Conservation (phyloP, 2,113 vertebrate species). For the Nothocercus julius region DNA sequence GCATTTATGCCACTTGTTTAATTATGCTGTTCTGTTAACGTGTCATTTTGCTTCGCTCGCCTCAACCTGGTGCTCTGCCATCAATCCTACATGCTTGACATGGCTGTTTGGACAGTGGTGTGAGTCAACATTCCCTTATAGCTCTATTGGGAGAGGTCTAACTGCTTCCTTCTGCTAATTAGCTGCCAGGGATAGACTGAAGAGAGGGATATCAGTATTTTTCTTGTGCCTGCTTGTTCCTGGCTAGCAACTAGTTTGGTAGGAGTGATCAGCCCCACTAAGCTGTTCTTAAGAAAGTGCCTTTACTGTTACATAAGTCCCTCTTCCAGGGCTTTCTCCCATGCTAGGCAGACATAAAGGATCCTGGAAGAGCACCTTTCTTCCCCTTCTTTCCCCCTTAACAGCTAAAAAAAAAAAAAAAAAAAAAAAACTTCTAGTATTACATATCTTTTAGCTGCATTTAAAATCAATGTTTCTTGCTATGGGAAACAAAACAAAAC, state of each 20-base stretch:
- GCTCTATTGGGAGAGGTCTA: slow-evolving; percentile 26
- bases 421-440: not conserved
- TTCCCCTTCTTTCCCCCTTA: not conserved
- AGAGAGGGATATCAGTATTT: not conserved
- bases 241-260: not conserved
- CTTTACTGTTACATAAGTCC: not conserved
- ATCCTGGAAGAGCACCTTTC: not conserved
- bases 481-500: not conserved
- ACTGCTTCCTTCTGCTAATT: slow-evolving; percentile 21
- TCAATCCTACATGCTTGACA: not conserved
- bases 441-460: not conserved
- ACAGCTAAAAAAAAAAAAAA: not conserved
- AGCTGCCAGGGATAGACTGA: not conserved
- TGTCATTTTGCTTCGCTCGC: not conserved
- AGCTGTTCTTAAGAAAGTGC: not conserved
- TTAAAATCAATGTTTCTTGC: not conserved
- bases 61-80: slow-evolving; percentile 11
- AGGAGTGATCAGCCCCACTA: not conserved
- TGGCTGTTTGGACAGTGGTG: not conserved
- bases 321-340: not conserved
- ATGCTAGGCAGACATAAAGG: not conserved
- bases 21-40: slow-evolving; percentile 16
- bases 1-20: not conserved
- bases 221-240: slow-evolving; percentile 10
- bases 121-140: slow-evolving; percentile 34